These are phyloP conservation scores for Sinocyclocheilus maitianheensis DNA, from an alignment of 2,113 vertebrate species.

Conservation along the genomic window DNA sequence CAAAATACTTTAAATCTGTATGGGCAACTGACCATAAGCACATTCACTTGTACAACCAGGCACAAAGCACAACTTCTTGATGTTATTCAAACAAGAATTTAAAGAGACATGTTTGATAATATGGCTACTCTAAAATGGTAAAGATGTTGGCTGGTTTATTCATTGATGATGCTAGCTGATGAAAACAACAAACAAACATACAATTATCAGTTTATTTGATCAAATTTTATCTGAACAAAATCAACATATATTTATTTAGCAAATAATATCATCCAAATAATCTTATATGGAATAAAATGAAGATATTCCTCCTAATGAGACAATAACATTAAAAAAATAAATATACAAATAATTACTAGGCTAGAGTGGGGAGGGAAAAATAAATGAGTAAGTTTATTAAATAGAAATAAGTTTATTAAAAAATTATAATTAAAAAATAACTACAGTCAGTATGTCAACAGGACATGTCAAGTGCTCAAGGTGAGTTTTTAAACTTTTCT, in stretches of 20 bases:
- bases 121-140: background rate
- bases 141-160: background rate
- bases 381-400: background rate
- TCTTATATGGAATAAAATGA: background rate
- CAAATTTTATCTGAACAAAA: background rate
- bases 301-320: background rate
- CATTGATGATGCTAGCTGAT: background rate
- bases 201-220: background rate
- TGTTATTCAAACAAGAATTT: background rate
- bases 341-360: background rate
- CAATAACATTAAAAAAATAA: background rate
- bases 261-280: background rate
- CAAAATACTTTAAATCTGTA: background rate
- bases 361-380: background rate
- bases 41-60: background rate
- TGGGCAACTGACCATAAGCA: background rate
- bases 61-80: background rate
- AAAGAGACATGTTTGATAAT: background rate
- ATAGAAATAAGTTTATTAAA: no score
- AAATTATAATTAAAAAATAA: no score
- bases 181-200: background rate
- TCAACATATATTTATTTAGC: background rate
- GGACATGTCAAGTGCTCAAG: background rate
- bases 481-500: background rate
- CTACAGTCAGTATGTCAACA: no score